phyloP scores from a whole-genome alignment of 92 coral and sea anemone genomes.

The Diadumene lineata region DNA sequence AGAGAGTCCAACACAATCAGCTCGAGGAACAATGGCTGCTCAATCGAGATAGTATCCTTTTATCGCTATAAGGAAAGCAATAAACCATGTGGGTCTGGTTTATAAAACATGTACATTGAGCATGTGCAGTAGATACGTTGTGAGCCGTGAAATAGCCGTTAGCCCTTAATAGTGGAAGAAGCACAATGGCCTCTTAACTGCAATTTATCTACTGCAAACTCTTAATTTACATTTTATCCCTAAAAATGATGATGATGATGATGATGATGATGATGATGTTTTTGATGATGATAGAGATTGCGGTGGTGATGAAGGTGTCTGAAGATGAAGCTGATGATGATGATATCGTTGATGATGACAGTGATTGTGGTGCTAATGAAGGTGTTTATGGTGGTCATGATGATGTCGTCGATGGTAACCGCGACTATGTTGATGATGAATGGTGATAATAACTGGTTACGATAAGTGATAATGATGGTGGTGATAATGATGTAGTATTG shows the following conservation, averaged over 20 bases:
- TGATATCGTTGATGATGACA: neutral
- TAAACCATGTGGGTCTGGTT: no score
- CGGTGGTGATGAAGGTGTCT: neutral
- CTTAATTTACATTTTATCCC: no score
- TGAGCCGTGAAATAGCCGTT: no score
- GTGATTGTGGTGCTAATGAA: neutral
- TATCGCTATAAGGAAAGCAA: no score
- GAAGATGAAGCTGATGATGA: neutral
- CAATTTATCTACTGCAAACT: no score
- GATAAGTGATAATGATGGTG: neutral
- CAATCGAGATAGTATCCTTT: conserved; percentile 35
- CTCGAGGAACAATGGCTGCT: conserved; percentile 18
- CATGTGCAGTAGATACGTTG: no score
- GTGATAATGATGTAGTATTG: neutral
- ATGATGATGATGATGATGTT: neutral
- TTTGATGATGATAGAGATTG: neutral
- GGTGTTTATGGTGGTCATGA: neutral
- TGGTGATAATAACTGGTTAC: neutral
- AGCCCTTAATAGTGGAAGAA: no score
- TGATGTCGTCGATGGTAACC: neutral
- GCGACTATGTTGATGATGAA: neutral
- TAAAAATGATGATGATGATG: neutral
- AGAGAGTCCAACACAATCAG: conserved; percentile 20
- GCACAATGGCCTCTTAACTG: no score
- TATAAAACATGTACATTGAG: no score